These are phyloP conservation scores for Spongilla lacustris DNA, from an alignment of 37 sponge, comb jelly and placozoan species.

Conservation along the genomic window DNA sequence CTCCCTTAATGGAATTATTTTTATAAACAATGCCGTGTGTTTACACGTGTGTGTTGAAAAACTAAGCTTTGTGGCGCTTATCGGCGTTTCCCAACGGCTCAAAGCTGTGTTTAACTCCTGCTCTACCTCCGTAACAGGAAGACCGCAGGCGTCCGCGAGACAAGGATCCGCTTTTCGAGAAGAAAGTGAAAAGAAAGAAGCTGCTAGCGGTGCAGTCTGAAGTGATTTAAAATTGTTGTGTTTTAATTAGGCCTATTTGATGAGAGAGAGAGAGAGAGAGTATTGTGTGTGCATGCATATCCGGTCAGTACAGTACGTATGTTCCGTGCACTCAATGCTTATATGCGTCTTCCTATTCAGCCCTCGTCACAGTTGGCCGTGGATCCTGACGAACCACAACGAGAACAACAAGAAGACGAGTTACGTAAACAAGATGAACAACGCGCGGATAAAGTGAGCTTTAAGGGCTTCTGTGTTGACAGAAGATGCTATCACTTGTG, in stretches of 20 bases:
- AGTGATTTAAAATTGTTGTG: background rate
- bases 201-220: background rate
- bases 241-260: no score
- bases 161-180: background rate
- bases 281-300: no score
- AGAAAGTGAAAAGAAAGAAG: background rate
- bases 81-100: background rate
- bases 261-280: no score
- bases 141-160: background rate
- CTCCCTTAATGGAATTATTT: no score
- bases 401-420: constrained; percentile 51
- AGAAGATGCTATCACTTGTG: no score
- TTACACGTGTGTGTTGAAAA: background rate
- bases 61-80: no score
- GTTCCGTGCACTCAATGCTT: background rate
- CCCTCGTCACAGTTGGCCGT: background rate
- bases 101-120: background rate
- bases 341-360: background rate
- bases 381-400: no score
- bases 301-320: no score
- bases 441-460: constrained; percentile 20
- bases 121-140: background rate
- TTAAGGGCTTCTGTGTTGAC: background rate
- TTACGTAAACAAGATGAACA: constrained; percentile 31
- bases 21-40: background rate